Percentiles rank a stretch among this genome's conserved stretches.
phyloP scores from a whole-genome alignment of 2,797 vertebrate species.

The Tolypeutes matacus region DNA sequence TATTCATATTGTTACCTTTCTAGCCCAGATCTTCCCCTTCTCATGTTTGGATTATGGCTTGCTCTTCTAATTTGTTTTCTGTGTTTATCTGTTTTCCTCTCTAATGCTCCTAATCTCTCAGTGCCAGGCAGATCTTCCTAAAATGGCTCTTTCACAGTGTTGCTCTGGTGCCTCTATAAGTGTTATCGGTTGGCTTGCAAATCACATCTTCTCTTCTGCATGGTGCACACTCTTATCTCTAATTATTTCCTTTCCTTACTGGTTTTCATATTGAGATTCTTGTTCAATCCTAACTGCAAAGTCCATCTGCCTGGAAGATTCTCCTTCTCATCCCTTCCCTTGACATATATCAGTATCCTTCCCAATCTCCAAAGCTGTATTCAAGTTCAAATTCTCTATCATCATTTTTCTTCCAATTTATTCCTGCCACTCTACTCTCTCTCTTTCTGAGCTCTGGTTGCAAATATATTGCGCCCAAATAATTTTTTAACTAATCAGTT shows the following conservation, averaged over 20 bases:
- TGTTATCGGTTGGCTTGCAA: neutral
- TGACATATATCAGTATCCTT: neutral
- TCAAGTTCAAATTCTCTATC: neutral
- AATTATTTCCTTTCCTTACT: neutral
- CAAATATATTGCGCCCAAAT: neutral
- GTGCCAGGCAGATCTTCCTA: neutral
- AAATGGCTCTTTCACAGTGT: neutral
- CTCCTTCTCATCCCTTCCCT: neutral
- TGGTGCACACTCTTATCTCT: neutral
- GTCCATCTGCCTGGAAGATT: neutral
- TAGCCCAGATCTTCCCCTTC: neutral
- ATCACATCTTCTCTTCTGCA: neutral
- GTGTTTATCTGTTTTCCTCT: neutral
- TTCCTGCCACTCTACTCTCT: neutral
- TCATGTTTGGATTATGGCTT: neutral
- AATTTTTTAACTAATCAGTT: neutral
- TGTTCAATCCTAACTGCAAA: neutral
- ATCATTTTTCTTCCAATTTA: neutral
- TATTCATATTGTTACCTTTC: neutral
- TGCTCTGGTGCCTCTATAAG: conserved; percentile 4
- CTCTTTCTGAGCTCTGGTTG: neutral
- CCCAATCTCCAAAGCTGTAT: neutral
- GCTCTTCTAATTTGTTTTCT: neutral
- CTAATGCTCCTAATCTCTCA: neutral
- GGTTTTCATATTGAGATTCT: neutral